Evolutionary conservation across 2,797 vertebrate genomes (phyloP), one percentile per base, ranked within the genome.

Genomic region (Cottoperca gobio): DNA sequence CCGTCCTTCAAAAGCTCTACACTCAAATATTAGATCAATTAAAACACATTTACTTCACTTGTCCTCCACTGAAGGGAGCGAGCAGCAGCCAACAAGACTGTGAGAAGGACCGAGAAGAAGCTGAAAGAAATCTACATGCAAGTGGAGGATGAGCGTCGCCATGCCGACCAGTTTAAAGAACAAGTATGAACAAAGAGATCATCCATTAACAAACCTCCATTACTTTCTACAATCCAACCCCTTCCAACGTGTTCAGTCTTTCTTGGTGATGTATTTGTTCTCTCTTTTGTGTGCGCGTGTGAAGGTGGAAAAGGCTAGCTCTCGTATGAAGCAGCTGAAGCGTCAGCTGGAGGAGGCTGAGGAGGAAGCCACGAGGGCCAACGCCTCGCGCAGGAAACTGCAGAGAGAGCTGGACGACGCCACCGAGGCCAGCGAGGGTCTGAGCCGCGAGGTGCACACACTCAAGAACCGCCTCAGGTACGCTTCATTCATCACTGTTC

Each of bases 101-200:
- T 98, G 9, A 96, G 98, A 2, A 96, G 98, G 19, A 98, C 98
- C 0, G 98, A 99, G 93, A 99, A 99, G 95, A 99, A 98, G 63
- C 92, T 99, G 75, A 99, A 99, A 60, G 98, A 99, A 69, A 95
- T 99, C 37, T 98, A 98, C 93, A 98, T 99, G 97, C 98, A 99
- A 91, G 97, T 99, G 79, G 98, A 99, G 83, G 98, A 99, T 0
- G 98, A 99, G 79, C 96, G 97, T 12, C 96, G 98, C 59, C 97
- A 99, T 0, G 96, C 97, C 0, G 98, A 99, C 89, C 98, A 99
- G 90, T 99, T 97, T 85, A 99, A 99, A 76, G 97, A 99, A 45
- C 97, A 99, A 94, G 98, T 99, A 57, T 1, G 86, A 37, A 50
- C 17, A 8, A 59, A 59, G 23, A 49, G 12, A 21, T 49, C 17